Evolutionary conservation across 2,888 invertebrate species (phyloP).

Genomic region (Eristalinus sepulchralis): DNA sequence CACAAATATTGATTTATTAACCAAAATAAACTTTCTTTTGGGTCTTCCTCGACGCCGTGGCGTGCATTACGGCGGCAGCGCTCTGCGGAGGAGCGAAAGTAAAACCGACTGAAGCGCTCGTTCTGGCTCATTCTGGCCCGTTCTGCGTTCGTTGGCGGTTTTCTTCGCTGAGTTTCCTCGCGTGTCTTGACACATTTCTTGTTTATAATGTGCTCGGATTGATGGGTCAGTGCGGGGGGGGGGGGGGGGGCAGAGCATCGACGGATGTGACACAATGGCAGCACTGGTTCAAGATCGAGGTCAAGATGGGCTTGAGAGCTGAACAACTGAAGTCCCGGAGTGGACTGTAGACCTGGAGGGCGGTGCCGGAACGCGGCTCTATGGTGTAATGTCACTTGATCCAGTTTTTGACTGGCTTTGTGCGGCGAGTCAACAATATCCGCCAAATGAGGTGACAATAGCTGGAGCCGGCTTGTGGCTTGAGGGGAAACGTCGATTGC

Average conservation of each 20-base stretch:
- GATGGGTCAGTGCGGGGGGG: too few species aligned
- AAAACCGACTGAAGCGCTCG: constrained; percentile 45
- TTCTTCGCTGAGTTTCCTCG: background rate
- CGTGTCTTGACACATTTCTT: background rate
- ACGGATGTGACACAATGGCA: constrained; percentile 31
- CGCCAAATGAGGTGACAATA: constrained; percentile 26
- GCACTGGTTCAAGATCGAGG: constrained; percentile 56
- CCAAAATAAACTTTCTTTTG: constrained; percentile 63
- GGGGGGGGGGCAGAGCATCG: too few species aligned
- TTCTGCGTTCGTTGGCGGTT: background rate
- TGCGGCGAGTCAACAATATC: constrained; percentile 16
- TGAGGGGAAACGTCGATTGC: background rate
- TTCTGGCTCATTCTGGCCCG: constrained; percentile 18
- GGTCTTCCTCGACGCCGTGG: constrained; percentile 10
- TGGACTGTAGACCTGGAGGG: background rate
- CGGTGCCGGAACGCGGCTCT: background rate
- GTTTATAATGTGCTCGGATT: background rate
- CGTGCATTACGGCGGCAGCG: background rate
- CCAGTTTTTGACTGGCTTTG: background rate
- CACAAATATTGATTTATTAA: constrained; percentile 68
- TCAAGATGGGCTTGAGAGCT: constrained; percentile 23
- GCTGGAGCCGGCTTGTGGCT: background rate
- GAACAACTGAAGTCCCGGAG: background rate
- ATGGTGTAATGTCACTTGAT: constrained; percentile 43
- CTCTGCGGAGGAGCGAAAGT: constrained; percentile 60